Evolutionary conservation across 2,113 vertebrate genomes (phyloP).

Genomic region (Embiotoca jacksoni): DNA sequence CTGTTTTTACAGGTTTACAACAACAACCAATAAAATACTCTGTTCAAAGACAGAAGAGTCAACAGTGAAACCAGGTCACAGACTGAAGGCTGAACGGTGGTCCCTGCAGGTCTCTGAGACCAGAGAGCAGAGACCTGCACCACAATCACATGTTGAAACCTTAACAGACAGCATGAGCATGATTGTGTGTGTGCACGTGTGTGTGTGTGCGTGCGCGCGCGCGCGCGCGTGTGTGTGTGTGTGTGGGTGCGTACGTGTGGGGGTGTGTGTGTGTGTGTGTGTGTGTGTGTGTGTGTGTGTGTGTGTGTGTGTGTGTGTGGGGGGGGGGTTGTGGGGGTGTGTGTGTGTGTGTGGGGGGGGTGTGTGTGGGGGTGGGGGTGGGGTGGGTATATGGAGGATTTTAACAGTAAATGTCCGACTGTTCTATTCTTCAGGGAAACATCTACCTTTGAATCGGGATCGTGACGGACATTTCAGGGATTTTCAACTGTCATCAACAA

Average conservation of each 20-base stretch:
- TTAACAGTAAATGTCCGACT: constrained; percentile 10
- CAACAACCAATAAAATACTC: constrained; percentile 28
- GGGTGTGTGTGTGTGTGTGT: too few relatives aligned
- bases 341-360: too few relatives aligned
- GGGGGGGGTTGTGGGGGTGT: too few relatives aligned
- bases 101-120: constrained; percentile 86
- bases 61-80: constrained; percentile 37
- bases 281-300: too few relatives aligned
- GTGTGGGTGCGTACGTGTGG: too few relatives aligned
- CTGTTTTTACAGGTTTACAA: constrained; percentile 41
- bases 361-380: too few relatives aligned
- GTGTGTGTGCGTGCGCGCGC: too few relatives aligned
- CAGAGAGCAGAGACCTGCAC: constrained; percentile 58
- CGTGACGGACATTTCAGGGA: constrained; percentile 2
- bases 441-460: not conserved
- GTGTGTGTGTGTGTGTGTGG: too few relatives aligned
- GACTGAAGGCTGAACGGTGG: constrained; percentile 98
- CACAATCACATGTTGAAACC: constrained; percentile 77
- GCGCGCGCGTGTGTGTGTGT: too few relatives aligned
- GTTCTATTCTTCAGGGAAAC: not conserved
- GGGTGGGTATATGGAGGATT: not conserved
- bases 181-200: constrained; percentile 19
- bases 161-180: constrained; percentile 85
- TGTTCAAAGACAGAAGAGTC: constrained; percentile 25
- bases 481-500: constrained; percentile 3